Percentiles rank a stretch among this genome's conserved stretches.
Evolutionary conservation across 2,797 vertebrate genomes (phyloP).

Genomic region (Borostomias antarcticus): DNA sequence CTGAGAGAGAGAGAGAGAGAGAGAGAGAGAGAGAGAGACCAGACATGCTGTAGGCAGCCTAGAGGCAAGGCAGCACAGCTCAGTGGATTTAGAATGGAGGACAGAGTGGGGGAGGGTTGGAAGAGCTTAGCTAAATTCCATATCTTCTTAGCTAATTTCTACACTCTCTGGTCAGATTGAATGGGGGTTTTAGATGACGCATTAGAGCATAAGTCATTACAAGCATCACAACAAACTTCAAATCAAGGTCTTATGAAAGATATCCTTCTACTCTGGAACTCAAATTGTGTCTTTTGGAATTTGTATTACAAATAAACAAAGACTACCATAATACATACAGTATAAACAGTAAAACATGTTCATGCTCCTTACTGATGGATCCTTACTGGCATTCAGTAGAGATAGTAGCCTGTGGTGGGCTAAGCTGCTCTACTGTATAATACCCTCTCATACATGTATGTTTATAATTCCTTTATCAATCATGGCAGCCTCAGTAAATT

Average conservation of each 20-base stretch:
- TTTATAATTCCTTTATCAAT: constrained; percentile 2
- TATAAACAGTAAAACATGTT: background rate
- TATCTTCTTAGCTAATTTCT: constrained; percentile 38
- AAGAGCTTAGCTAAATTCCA: constrained; percentile 31
- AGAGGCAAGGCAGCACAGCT: constrained; percentile 34
- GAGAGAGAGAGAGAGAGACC: constrained; percentile 26
- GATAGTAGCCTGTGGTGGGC: background rate
- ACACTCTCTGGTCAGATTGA: constrained; percentile 15
- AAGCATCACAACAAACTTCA: constrained; percentile 15
- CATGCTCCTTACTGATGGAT: background rate
- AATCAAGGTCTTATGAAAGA: constrained; percentile 1
- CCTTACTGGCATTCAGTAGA: too few relatives aligned
- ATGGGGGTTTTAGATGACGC: background rate
- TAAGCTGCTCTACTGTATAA: background rate
- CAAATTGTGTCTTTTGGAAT: background rate
- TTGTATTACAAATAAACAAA: background rate
- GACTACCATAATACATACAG: background rate
- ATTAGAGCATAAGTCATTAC: constrained; percentile 15
- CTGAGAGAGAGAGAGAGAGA: constrained; percentile 1
- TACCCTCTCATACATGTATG: constrained; percentile 26
- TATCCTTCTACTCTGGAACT: background rate
- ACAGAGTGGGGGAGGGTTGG: constrained; percentile 14
- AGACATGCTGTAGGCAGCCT: constrained; percentile 28
- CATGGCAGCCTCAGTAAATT: constrained; percentile 35
- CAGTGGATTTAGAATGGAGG: constrained; percentile 21